These are phyloP conservation scores for Sitophilus oryzae DNA, from an alignment of 1,140 invertebrate genomes.

Conservation along the genomic window DNA sequence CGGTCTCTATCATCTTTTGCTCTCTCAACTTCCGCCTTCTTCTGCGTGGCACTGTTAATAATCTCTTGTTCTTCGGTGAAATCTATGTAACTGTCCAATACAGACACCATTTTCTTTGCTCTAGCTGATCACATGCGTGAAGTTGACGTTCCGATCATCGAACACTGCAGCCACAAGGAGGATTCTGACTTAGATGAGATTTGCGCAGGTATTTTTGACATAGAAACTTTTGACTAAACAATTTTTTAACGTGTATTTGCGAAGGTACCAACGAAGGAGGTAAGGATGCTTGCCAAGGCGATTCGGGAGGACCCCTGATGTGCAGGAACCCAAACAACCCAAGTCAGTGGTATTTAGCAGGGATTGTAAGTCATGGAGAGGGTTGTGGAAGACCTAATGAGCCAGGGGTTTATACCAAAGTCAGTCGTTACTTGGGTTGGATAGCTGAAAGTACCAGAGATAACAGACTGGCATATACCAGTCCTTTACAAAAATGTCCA, in stretches of 20 bases:
- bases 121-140: conserved; percentile 63
- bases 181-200: conserved; percentile 60
- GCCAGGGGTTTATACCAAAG: conserved; percentile 77
- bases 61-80: conserved; percentile 7
- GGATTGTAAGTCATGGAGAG: conserved; percentile 74
- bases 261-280: conserved; percentile 62
- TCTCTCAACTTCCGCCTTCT: conserved; percentile 8
- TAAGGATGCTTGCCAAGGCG: conserved; percentile 75
- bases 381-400: conserved; percentile 70
- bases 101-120: conserved; percentile 26
- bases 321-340: conserved; percentile 57
- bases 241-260: no score
- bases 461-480: conserved; percentile 43
- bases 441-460: conserved; percentile 54
- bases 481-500: conserved; percentile 59
- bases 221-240: no score
- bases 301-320: conserved; percentile 73
- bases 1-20: neutral
- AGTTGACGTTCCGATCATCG: conserved; percentile 60
- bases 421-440: conserved; percentile 68
- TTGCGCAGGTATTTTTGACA: conserved; percentile 62
- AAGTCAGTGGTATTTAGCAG: conserved; percentile 67
- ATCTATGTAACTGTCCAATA: conserved; percentile 9
- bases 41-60: neutral
- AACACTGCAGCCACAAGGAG: conserved; percentile 51